phyloP scores from a whole-genome alignment of 2,113 vertebrate species.

The Xyliphius kryptos region DNA sequence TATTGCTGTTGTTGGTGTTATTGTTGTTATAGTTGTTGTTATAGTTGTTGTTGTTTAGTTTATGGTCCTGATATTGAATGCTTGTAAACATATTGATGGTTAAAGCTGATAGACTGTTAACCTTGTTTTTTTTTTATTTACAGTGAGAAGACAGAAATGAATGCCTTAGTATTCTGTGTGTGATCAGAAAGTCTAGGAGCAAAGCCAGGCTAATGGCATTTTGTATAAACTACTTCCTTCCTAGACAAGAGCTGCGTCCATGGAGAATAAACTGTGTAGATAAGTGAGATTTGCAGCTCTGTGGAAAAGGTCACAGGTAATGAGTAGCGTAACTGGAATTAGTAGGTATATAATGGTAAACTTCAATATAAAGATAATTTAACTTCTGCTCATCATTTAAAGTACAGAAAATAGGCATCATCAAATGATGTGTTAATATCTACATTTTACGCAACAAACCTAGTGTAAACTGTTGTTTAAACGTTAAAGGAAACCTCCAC shows the following conservation, averaged over 20 bases:
- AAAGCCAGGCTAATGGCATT: constrained; percentile 37
- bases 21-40: background rate
- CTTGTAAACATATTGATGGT: constrained; percentile 14
- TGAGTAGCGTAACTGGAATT: constrained; percentile 17
- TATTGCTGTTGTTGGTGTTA: no score
- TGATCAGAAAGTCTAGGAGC: constrained; percentile 16
- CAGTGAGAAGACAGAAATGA: background rate
- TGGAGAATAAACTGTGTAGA: constrained; percentile 19
- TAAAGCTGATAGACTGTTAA: background rate
- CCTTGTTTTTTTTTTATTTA: background rate
- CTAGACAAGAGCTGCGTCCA: constrained; percentile 1
- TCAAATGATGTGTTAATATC: background rate
- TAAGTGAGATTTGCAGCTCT: constrained; percentile 38
- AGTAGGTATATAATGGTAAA: background rate
- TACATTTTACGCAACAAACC: background rate
- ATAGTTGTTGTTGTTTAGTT: background rate
- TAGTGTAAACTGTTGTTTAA: background rate
- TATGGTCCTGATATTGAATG: background rate
- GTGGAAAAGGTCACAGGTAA: constrained; percentile 35
- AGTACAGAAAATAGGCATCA: background rate
- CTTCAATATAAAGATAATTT: background rate
- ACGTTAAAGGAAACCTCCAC: no score
- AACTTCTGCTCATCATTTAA: background rate
- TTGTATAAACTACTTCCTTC: constrained; percentile 31
- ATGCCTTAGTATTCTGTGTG: background rate